Conservation (phyloP, 2,888 invertebrate species). For the Noctua pronuba region DNA sequence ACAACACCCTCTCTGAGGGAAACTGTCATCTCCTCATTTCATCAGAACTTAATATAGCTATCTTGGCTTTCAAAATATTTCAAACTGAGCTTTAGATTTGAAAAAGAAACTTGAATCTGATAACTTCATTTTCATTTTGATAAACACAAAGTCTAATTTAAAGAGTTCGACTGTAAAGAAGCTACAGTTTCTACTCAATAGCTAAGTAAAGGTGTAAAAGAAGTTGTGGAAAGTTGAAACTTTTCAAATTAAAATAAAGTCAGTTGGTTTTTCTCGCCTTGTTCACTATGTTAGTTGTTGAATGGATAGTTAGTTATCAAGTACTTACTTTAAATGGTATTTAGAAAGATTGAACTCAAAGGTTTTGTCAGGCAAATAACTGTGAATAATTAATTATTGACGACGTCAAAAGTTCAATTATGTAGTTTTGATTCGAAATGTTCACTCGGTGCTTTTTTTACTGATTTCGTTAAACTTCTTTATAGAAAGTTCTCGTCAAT, state of each 20-base stretch:
- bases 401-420: neutral
- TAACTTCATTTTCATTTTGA: slow-evolving; percentile 28
- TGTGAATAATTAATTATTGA: neutral
- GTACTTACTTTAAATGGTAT: slow-evolving; percentile 14
- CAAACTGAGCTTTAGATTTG: neutral
- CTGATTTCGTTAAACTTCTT: neutral
- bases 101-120: slow-evolving; percentile 3
- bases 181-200: slow-evolving; percentile 33
- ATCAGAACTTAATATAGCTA: neutral
- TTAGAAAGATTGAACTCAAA: slow-evolving; percentile 6
- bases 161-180: slow-evolving; percentile 20
- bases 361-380: neutral
- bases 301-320: slow-evolving; percentile 19
- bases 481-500: neutral
- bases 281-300: slow-evolving; percentile 19
- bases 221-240: slow-evolving; percentile 39
- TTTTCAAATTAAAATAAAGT: slow-evolving; percentile 57
- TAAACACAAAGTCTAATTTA: slow-evolving; percentile 8
- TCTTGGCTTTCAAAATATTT: neutral
- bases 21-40: neutral
- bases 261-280: slow-evolving; percentile 26
- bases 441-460: neutral
- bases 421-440: neutral
- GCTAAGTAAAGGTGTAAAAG: slow-evolving; percentile 37
- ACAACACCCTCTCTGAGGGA: too few relatives aligned